Evolutionary conservation across 2,113 vertebrate species (phyloP), one percentile per base, ranked within the genome.

Genomic region (Dasyprocta punctata): DNA sequence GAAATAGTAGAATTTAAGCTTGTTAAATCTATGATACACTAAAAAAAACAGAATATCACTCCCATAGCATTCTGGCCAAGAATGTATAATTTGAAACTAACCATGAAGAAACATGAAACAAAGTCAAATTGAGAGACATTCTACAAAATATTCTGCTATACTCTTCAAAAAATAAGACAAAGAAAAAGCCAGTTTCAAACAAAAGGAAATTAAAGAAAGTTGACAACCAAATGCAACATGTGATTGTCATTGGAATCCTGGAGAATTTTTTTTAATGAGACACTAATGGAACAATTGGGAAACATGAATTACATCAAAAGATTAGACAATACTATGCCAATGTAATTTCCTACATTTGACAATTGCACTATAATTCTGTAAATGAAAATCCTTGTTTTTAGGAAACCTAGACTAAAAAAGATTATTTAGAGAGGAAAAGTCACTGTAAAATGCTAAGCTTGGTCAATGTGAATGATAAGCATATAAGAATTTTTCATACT

Each of bases 401-500:
- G 14, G 54, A 96, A 96, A 96, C 52, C 65, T 84, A 56, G 41
- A 67, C 20, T 65, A 78, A 67, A 49, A 85, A 78, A 47, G 3
- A 38, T 20, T 92, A 78, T 89, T 94, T 92, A 89, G 33, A 83
- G 33, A 92, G 7, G 73, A 63, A 97, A 87, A 81, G n/a, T 2
- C 47, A 56, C 44, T 73, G 28, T 38, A 84, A 60, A 84, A 83
- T 86, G 4, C 47, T 86, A 93, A 90, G 5, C 86, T 71, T 84
- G 36, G 4, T 12, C 24, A 83, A 60, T 69, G 36, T 93, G 47
- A 7, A 30, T 44, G 13, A 78, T 30, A 7, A 22, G 1, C 17
- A 69, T 41, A 47, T 17, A n/a, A 24, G 36, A 71, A 89, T 54
- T 75, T 12, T 89, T 73, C 73, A 44, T 63, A 54, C 54, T 90